Evolutionary conservation across 1,140 invertebrate species (phyloP).

Genomic region (Homarus americanus): DNA sequence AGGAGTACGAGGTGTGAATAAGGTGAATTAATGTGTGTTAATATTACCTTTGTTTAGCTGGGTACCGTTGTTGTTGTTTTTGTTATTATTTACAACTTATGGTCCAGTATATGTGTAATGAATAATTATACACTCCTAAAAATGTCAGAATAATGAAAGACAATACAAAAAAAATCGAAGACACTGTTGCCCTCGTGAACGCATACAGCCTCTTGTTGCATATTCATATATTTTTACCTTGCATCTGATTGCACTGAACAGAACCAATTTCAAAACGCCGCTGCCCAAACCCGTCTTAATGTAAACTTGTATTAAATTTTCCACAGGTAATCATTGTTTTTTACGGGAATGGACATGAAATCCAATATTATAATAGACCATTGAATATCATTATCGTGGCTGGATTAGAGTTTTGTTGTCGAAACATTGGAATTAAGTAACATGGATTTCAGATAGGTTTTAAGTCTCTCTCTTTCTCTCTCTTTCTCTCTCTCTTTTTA

Average conservation of each 20-base stretch:
- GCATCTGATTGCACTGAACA: neutral
- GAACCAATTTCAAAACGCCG: neutral
- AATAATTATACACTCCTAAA: too few species aligned
- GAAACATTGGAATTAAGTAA: constrained; percentile 31
- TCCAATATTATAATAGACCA: constrained; percentile 56
- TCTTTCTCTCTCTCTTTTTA: too few species aligned
- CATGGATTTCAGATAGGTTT: constrained; percentile 33
- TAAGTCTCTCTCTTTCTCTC: too few species aligned
- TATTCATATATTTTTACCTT: too few species aligned
- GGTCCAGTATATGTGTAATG: too few species aligned
- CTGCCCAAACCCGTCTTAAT: neutral
- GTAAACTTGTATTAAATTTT: constrained; percentile 27
- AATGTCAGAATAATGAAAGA: too few species aligned
- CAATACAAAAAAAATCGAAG: neutral
- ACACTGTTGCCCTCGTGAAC: neutral
- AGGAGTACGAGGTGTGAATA: too few species aligned
- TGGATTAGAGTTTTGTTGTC: constrained; percentile 28
- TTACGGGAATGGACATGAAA: constrained; percentile 22
- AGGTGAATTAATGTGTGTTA: too few species aligned
- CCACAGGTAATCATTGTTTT: constrained; percentile 37
- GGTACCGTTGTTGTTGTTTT: too few species aligned
- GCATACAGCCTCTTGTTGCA: too few species aligned
- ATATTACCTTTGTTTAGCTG: too few species aligned
- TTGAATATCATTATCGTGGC: constrained; percentile 37
- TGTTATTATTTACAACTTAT: too few species aligned